Evolutionary conservation across 2,888 invertebrate species (phyloP).

Genomic region (Proisotoma minuta): DNA sequence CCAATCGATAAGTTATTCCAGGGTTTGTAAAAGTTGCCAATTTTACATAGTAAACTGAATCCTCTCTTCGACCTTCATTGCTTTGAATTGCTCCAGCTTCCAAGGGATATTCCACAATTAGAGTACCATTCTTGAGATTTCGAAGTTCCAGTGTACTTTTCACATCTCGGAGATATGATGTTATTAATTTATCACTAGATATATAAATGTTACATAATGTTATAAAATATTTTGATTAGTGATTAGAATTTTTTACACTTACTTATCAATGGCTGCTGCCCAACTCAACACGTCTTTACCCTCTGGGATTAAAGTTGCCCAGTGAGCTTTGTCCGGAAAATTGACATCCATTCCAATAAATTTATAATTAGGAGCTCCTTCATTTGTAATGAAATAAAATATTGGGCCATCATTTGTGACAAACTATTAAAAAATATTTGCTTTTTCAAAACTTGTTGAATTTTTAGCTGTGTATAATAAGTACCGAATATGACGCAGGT

Average conservation of each 20-base stretch:
- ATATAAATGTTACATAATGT: neutral
- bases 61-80: slow-evolving; percentile 76
- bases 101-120: slow-evolving; percentile 65
- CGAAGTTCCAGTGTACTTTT: slow-evolving; percentile 84
- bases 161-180: slow-evolving; percentile 88
- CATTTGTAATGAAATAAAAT: slow-evolving; percentile 75
- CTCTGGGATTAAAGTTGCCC: slow-evolving; percentile 77
- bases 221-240: neutral
- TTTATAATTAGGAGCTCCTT: slow-evolving; percentile 84
- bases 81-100: slow-evolving; percentile 80
- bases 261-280: slow-evolving; percentile 72
- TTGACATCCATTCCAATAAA: slow-evolving; percentile 76
- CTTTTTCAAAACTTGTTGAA: neutral
- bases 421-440: slow-evolving; percentile 10
- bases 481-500: slow-evolving; percentile 86
- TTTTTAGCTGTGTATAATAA: slow-evolving; percentile 33
- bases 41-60: slow-evolving; percentile 78
- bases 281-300: slow-evolving; percentile 81
- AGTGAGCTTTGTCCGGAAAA: slow-evolving; percentile 67
- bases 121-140: slow-evolving; percentile 64
- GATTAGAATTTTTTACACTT: slow-evolving; percentile 50
- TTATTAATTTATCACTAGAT: slow-evolving; percentile 67
- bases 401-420: slow-evolving; percentile 54
- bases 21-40: slow-evolving; percentile 87
- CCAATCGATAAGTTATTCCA: slow-evolving; percentile 79